Percentiles rank a stretch among this genome's conserved stretches.
phyloP scores from a whole-genome alignment of 2,888 invertebrate genomes.

The Allygus modestus region DNA sequence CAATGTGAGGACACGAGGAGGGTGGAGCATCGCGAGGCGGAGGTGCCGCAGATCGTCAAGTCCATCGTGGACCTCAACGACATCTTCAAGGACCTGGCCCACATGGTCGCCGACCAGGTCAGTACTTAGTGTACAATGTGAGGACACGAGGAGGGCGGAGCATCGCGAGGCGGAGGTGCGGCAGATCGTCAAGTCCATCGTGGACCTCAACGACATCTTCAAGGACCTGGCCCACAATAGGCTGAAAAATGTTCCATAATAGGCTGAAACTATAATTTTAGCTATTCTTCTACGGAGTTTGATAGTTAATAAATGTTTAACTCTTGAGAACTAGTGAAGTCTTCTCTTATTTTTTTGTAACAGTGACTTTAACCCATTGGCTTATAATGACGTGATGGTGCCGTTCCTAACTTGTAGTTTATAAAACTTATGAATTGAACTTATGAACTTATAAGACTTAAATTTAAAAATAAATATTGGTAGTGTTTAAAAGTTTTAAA shows the following conservation, averaged over 20 bases:
- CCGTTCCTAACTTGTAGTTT: no score
- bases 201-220: conserved; percentile 96
- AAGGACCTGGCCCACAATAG: conserved; percentile 82
- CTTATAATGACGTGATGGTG: no score
- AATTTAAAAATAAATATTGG: no score
- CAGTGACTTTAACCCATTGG: no score
- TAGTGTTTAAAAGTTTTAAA: no score
- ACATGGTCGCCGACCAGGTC: conserved; percentile 81
- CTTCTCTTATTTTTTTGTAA: conserved; percentile 19
- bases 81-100: conserved; percentile 88
- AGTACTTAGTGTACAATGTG: no score
- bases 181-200: conserved; percentile 94
- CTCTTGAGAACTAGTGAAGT: background rate
- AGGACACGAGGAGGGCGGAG: conserved; percentile 85
- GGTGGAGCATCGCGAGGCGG: conserved; percentile 86
- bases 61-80: conserved; percentile 97
- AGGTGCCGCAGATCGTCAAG: conserved; percentile 94
- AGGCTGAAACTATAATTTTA: no score
- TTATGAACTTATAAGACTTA: no score
- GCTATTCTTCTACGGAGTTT: no score
- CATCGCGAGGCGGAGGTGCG: conserved; percentile 92
- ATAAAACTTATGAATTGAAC: no score
- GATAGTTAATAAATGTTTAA: no score
- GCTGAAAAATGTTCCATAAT: no score
- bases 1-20: conserved; percentile 88